Evolutionary conservation across 92 coral and sea anemone genomes (phyloP), one percentile per base, ranked within the genome.

Genomic region (Montipora capitata): DNA sequence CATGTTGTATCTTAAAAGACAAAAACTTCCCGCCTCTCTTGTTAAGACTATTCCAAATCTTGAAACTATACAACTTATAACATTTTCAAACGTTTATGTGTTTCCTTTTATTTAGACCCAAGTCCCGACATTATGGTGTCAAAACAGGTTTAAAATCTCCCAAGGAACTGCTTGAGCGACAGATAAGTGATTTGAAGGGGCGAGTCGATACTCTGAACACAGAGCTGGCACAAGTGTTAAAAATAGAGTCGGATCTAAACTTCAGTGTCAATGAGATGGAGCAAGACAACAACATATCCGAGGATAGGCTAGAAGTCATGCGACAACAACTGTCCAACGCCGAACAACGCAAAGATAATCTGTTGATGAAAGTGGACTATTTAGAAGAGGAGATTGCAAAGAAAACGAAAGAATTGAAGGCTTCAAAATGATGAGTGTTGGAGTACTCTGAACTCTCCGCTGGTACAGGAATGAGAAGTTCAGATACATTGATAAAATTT

Each of bases 171-270:
- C 92, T 96, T 10, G 85, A 88, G 45, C 94, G 94, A 10, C 99
- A 97, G 65, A 91, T 96, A 61, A 94, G 88, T 82, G 94, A 95
- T 67, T 79, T 94, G 68, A 96, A 97, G 78, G 86, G 98, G 58
- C 92, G 94, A 42, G 95, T 92, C 3, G 99, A 97, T 81, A 74
- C 90, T 44, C 75, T 90, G 10, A 96, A 97, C 90, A 81, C 91
- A 64, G 98, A 97, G 84, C 92, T 97, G 12, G 96, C 98, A 7
- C 98, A 96, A 63, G 91, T 92, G 17, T 90, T 96, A 91, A 93
- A 96, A 88, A 92, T 94, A 0, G 99, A 97, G 78, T 85, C 99
- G 5, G 91, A 96, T 45, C 91, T 95, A 42, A 88, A 94, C 73
- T 63, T 65, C 57, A 80, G 95, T 17, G 78, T 93, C 5, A 75